Evolutionary conservation across 2,888 invertebrate species (phyloP).

Genomic region (Epirrhoe tristata): DNA sequence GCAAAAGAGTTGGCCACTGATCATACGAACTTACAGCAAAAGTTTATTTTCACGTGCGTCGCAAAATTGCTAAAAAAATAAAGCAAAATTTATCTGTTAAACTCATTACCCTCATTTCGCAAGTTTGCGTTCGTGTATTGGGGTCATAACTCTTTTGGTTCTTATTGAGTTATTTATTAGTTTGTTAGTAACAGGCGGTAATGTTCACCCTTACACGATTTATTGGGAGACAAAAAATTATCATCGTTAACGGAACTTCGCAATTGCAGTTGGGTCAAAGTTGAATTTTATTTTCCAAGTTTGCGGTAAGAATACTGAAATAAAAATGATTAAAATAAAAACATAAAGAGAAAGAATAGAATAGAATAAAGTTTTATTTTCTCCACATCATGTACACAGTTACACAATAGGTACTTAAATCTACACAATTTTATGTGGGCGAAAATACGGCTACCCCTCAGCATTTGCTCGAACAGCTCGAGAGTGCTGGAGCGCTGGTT

Average conservation of each 20-base stretch:
- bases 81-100: neutral
- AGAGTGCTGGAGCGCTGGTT: too few species aligned
- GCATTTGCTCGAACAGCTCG: too few species aligned
- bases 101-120: neutral
- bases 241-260: constrained; percentile 29
- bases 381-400: too few species aligned
- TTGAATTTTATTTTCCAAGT: constrained; percentile 21
- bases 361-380: too few species aligned
- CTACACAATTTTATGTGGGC: too few species aligned
- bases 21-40: too few species aligned
- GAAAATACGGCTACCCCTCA: too few species aligned
- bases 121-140: constrained; percentile 60
- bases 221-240: constrained; percentile 35
- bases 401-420: too few species aligned
- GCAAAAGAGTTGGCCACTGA: too few species aligned
- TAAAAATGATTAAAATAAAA: too few species aligned
- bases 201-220: constrained; percentile 54
- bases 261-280: constrained; percentile 33
- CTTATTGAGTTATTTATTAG: constrained; percentile 77
- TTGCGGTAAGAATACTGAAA: constrained; percentile 1
- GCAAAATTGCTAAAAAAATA: neutral
- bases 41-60: too few species aligned
- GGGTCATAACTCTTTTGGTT: constrained; percentile 61
- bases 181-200: constrained; percentile 64
- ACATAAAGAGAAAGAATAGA: too few species aligned